Base-by-base conservation (phyloP, 2,888 invertebrate genomes). In the Eupithecia dodoneata region DNA sequence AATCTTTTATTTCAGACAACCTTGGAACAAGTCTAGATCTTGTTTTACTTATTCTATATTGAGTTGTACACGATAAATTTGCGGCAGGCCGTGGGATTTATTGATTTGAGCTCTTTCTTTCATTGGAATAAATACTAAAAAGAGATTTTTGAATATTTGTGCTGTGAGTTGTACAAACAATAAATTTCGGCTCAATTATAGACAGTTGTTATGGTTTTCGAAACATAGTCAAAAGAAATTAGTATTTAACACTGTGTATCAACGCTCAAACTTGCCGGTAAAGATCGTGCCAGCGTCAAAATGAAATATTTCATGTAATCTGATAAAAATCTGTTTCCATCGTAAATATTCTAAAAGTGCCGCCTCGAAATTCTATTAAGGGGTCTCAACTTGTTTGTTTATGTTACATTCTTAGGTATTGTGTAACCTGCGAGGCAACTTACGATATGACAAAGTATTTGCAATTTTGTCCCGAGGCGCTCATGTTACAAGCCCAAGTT, bases 291-390 rank as follows among this genome's bases (percentile, higher is more conserved):
- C n/a, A 9, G 3, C 18, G 18, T 59, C 18, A 59, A 18, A n/a
- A n/a, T 7, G 55, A 59, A 55, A 55, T 55, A n/a, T 55, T 18
- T 55, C n/a, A 55, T 55, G 18, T 59, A 59, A 30, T 63, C 63
- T 30, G 63, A 30, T 63, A 63, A 63, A 59, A 63, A 63, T 67
- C 78, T 71, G 78, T 2, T 73, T 78, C 65, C 66, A 41, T 49
- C 63, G 70, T 75, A 59, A 65, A 75, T 49, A 42, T 12, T 66
- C 30, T 15, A 71, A 88, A 90, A 90, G 89, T 89, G 88, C 83
- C 83, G 85, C 86, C 89, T 90, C 90, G 88, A 88, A 90, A 92
- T 91, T 91, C 91, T 92, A 91, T 92, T 92, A 91, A 90, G 90
- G 87, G 87, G 89, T 88, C 91, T 90, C 89, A 89, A 90, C 87